Percentiles rank a stretch among this genome's conserved stretches.
These are phyloP conservation scores for Phocides pigmalion DNA, from an alignment of 1,140 invertebrate species.

Conservation along the genomic window DNA sequence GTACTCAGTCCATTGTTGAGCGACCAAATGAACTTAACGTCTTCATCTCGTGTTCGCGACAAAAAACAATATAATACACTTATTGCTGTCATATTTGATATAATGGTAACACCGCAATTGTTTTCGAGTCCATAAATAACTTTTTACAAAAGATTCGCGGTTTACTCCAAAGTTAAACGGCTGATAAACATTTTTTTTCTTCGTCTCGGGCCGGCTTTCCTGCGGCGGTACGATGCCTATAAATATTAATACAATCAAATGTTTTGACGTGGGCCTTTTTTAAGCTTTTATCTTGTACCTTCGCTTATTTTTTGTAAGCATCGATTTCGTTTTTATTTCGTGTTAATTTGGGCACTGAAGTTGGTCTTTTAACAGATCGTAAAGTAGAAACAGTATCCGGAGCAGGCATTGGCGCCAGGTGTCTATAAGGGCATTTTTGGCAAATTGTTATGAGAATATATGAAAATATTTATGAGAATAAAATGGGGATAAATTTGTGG, in stretches of 20 bases:
- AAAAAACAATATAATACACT: constrained; percentile 71
- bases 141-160: constrained; percentile 79
- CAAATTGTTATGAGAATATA: constrained; percentile 43
- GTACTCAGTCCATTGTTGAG: constrained; percentile 48
- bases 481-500: not conserved
- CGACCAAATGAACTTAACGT: constrained; percentile 61
- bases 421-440: constrained; percentile 50
- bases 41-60: constrained; percentile 60
- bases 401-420: constrained; percentile 66
- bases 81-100: constrained; percentile 79
- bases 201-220: constrained; percentile 64
- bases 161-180: constrained; percentile 81
- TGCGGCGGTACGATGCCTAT: constrained; percentile 75
- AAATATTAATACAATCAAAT: constrained; percentile 84
- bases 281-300: constrained; percentile 80
- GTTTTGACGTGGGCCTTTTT: constrained; percentile 83
- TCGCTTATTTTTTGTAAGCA: constrained; percentile 76
- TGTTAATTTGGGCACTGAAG: constrained; percentile 84
- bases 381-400: constrained; percentile 70
- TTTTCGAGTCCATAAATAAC: constrained; percentile 79
- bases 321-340: constrained; percentile 83
- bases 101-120: constrained; percentile 80
- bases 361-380: constrained; percentile 85
- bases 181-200: constrained; percentile 80
- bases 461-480: constrained; percentile 27